Evolutionary conservation across 2,888 invertebrate species (phyloP), one percentile per base, ranked within the genome.

Genomic region (Argyra leucocephala): DNA sequence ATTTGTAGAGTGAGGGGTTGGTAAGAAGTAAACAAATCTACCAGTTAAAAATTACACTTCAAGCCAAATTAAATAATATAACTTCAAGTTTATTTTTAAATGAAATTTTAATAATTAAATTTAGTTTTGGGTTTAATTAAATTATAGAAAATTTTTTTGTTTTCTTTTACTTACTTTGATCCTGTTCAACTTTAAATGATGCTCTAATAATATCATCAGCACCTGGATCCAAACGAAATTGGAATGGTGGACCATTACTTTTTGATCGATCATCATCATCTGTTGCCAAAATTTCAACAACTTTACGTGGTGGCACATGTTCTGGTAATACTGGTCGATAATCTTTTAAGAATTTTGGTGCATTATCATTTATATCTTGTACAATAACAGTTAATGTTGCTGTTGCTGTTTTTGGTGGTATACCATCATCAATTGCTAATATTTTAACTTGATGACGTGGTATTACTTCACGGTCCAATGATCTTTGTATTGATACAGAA

Each of bases 171-270:
- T 85, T 79, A 91, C 91, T 94, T 81, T 93, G 94, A 83, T 96
- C 94, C 82, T 96, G 96, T 79, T 94, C 93, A 64, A 98, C 94
- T 83, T 93, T 94, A 80, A 98, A 96, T 26, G 95, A 94, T 48
- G 94, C 91, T 74, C 93, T 85, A 69, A 96, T 95, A 69, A 94
- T 89, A 76, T 96, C 95, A 78, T 93, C 93, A 4, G 94, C 94
- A 71, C 93, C 93, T 57, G 95, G 93, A 75, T 96, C 95, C 81
- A 96, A 84, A 72, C 93, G 83, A 81, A 97, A 91, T 73, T 93
- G 90, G 84, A 96, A 96, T n/a, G 96, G 96, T 59, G 96, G 96
- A 0, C 96, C 96, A 76, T 96, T 96, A 74, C 92, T 93, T 78
- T 93, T 95, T 1, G 92, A 93, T 70, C 94, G 84, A 76, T 95